phyloP scores from a whole-genome alignment of 1,140 invertebrate genomes.

The Colletes latitarsis region DNA sequence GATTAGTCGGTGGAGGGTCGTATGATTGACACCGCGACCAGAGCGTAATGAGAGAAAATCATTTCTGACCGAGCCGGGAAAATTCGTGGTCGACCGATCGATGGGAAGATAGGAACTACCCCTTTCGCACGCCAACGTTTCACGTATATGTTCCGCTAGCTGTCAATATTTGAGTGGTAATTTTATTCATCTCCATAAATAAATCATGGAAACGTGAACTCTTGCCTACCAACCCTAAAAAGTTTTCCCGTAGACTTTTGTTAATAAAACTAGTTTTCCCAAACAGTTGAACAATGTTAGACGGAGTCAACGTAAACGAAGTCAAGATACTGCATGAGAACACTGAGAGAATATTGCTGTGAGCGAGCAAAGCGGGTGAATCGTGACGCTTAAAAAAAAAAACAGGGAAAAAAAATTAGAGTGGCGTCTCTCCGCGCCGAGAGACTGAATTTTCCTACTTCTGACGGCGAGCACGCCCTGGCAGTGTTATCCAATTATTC shows the following conservation, averaged over 20 bases:
- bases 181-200: no score
- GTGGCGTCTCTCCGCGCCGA: slow-evolving; percentile 22
- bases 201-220: no score
- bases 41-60: slow-evolving; percentile 72
- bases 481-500: slow-evolving; percentile 81
- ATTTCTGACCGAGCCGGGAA: slow-evolving; percentile 59
- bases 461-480: slow-evolving; percentile 55
- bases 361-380: slow-evolving; percentile 23
- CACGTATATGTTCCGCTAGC: no score
- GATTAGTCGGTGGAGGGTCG: slow-evolving; percentile 60
- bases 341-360: slow-evolving; percentile 6
- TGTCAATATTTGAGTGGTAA: no score
- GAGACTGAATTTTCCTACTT: slow-evolving; percentile 64
- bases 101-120: slow-evolving; percentile 39
- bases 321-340: background rate
- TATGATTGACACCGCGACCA: slow-evolving; percentile 72
- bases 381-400: slow-evolving; percentile 45
- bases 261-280: background rate
- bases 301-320: background rate
- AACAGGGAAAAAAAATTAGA: background rate
- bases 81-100: slow-evolving; percentile 52
- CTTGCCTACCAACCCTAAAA: no score
- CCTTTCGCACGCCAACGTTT: slow-evolving; percentile 1
- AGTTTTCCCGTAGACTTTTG: background rate
- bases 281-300: background rate